Base-by-base conservation (phyloP, 2,888 invertebrate species). In the Doris montereyensis region DNA sequence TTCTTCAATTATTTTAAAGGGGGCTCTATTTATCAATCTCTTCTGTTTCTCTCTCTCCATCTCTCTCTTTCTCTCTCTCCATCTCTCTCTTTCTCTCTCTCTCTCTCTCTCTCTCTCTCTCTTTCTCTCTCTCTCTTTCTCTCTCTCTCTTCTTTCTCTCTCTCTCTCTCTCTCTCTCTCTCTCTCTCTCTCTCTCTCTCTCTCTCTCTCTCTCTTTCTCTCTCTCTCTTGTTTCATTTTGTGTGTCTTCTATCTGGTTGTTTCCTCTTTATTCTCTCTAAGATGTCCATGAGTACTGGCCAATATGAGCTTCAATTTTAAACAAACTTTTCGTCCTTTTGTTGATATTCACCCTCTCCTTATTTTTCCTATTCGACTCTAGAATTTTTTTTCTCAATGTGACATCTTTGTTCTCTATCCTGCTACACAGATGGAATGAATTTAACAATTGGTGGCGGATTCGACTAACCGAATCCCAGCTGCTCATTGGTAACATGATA, bases 381-480 rank as follows among this genome's bases (percentile, higher is more conserved):
- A 13, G 5, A 17, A 73, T 57, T 35, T 17, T 76, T 65, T 52
- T n/a, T n/a, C n/a, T n/a, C n/a, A n/a, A n/a, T n/a, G 62, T 81
- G 73, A 8, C 79, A 86, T 85, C 83, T 67, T 71, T 82, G 21
- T 35, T 62, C 24, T 26, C n/a, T n/a, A n/a, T n/a, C n/a, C n/a
- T n/a, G n/a, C n/a, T n/a, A n/a, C n/a, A n/a, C 75, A 70, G 83
- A 74, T 68, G 84, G 79, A 2, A 73, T 77, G 24, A 78, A 81
- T n/a, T 79, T 89, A 17, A 82, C 83, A 3, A 86, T 84, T 93
- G 95, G 81, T 72, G 96, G 96, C 93, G 97, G 86, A 93, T 97
- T 82, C 97, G 97, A 93, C 94, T 96, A 76, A 93, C 97, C 84
- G 96, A 97, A 83, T 97, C 97, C 57, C 96, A 96, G 92, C 93